Evolutionary conservation across 2,888 invertebrate genomes (phyloP).

Genomic region (Bruchidius siliquastri): DNA sequence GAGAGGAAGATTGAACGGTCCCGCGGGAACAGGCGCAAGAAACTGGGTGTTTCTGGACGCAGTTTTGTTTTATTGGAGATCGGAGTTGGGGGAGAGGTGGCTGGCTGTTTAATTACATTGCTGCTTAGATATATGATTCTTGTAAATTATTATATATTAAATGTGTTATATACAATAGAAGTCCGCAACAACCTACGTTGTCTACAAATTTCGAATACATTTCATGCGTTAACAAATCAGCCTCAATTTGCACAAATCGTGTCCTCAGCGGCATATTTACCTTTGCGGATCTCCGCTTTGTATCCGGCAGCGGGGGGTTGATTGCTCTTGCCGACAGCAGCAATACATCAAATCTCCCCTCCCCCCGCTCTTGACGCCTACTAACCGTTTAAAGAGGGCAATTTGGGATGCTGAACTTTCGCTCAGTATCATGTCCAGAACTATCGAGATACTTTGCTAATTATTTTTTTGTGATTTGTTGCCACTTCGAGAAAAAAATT

Average conservation of each 20-base stretch:
- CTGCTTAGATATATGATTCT: too few relatives aligned
- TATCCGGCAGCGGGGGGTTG: background rate
- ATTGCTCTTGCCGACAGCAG: background rate
- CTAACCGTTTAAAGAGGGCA: background rate
- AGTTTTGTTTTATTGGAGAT: background rate
- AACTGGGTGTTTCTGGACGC: background rate
- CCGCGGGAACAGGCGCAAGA: slow-evolving; percentile 35
- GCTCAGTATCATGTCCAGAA: too few relatives aligned
- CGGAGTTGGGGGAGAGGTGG: slow-evolving; percentile 15
- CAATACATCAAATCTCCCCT: background rate
- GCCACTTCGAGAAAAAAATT: too few relatives aligned
- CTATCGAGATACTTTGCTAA: too few relatives aligned
- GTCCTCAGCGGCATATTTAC: background rate
- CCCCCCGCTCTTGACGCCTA: background rate
- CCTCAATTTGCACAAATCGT: background rate
- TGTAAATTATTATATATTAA: too few relatives aligned
- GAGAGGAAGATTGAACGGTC: slow-evolving; percentile 47
- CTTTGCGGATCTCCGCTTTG: background rate
- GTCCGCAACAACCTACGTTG: too few relatives aligned
- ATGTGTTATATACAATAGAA: too few relatives aligned
- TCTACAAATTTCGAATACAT: too few relatives aligned
- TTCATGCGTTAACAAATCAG: too few relatives aligned
- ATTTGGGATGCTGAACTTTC: background rate
- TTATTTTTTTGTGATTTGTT: too few relatives aligned
- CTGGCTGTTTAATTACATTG: background rate